Base-by-base conservation (phyloP, 1,140 invertebrate genomes). In the Brachionus sp. region DNA sequence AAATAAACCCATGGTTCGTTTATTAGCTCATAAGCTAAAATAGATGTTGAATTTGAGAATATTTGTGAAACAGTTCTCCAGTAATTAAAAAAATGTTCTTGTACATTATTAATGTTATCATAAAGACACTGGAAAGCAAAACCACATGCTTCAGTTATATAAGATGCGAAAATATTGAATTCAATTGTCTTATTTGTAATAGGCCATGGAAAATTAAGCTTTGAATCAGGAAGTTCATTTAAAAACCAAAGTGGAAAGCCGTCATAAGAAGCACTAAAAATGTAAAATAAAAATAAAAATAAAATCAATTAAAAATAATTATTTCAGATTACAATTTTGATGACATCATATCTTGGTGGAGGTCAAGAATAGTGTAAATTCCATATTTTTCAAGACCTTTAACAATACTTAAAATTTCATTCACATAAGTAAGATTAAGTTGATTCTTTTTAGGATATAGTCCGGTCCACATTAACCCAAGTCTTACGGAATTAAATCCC, bases 1-100 rank as follows among this genome's bases (percentile, higher is more conserved):
- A 19, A 73, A 44, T n/a, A 25, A 44, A 75, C 70, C 85, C 85
- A 86, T 16, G 86, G 86, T 84, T 86, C 86, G 62, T 86, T 86
- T 23, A 86, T 86, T 7, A 86, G 50, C 70, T 86, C 86, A 66
- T 86, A 86, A 42, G 85, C 86, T 12, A 86, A 73, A 10, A 86
- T 83, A 66, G 82, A 84, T 6, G 78, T 23, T 12, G 68, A 70
- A 44, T 83, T 46, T 25, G 80, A 82, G 77, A 86, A 86, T 29
- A 37, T 23, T 2, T 25, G 25, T 1, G 85, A 85, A 35, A 86
- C 83, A 23, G 73, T 84, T 46, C 46, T 29, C 86, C 86, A 86
- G 64, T 86, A 86, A 10, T 77, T 25, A 5, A 50, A 68, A 50
- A 86, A 75, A n/a, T 70, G 19, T 16, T 80, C 82, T 23, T 84